Evolutionary conservation across 2,888 invertebrate species (phyloP), one percentile per base, ranked within the genome.

Genomic region (Cephus pulcher): DNA sequence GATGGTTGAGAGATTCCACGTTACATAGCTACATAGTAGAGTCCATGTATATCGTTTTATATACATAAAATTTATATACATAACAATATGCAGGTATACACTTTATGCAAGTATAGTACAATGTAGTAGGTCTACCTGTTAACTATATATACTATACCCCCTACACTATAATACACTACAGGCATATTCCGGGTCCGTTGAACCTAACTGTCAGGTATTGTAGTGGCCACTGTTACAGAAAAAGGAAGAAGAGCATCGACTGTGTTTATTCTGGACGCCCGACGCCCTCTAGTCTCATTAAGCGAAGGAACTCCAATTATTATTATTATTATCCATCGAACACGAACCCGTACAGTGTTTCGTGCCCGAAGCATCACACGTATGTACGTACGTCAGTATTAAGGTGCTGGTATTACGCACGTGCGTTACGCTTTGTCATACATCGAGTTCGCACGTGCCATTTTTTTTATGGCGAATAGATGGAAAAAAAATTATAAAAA

Each of bases 181-280:
- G 34, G 23, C 30, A 71, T 34, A 70, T 15, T 40, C 56, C 80
- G 83, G 84, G 88, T 87, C 84, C 89, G 80, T 87, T 89, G 88
- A 89, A 89, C 89, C 88, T 89, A 89, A 89, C 89, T 88, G 89
- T 89, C 81, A 79, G 82, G 80, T 81, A 87, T 87, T 87, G 85
- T 85, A 83, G 80, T 82, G 80, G 80, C 78, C 83, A 76, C 69
- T 76, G 80, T 75, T 85, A 84, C 82, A 86, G 81, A 82, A 86
- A 84, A 84, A 83, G 81, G 81, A 81, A 83, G 30, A 35, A 34
- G 77, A 34, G 69, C 79, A 78, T 74, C 79, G 70, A 73, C 15
- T 75, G 77, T 73, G 75, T 68, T 75, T 75, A 75, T 69, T 73
- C 56, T 56, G 56, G 56, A 56, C 23, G 23, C 56, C 2, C 56